Evolutionary conservation across 2,113 vertebrate species (phyloP), one percentile per base, ranked within the genome.

Genomic region (Rhinoderma darwinii): DNA sequence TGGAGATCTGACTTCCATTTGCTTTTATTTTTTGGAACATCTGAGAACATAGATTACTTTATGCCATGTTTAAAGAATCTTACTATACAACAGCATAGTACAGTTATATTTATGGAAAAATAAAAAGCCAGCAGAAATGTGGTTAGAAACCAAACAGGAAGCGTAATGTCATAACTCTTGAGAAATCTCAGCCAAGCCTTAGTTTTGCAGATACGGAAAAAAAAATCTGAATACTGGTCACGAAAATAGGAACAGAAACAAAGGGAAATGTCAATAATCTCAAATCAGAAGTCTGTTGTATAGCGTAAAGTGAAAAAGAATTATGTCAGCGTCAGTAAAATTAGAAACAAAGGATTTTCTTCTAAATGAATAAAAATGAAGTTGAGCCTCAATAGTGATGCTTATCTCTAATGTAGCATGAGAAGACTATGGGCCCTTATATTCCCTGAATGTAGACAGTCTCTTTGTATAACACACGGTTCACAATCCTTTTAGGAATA

Each of bases 211-310:
- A 39, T 35, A 51, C 27, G 79, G 41, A 30, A 43, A 41, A 37
- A 81, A 39, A 73, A 72, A 82, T 56, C n/a, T 9, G 8, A 59
- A 81, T 50, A 43, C 25, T 68, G 75, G 74, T 77, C 74, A 32
- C 20, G 8, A 86, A 86, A 81, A 44, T 54, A 73, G 76, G 85
- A 86, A 86, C 77, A 86, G 77, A 86, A 86, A 86, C 43, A 32
- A 43, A 44, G 39, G 47, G 20, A 30, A 63, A 63, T 7, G 54
- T 81, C 35, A 43, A n/a, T 30, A 4, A 5, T 59, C 5, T 17
- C 15, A 27, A 41, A 27, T 14, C 35, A 27, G 22, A 63, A 43
- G 27, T 35, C 17, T 32, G 20, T 32, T 7, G 14, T 41, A 39
- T 41, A 14, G 37, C 8, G 22, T 11, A 75, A 44, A 44, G 72